Evolutionary conservation across 1,140 invertebrate species (phyloP).

Genomic region (Drosophila triauraria): DNA sequence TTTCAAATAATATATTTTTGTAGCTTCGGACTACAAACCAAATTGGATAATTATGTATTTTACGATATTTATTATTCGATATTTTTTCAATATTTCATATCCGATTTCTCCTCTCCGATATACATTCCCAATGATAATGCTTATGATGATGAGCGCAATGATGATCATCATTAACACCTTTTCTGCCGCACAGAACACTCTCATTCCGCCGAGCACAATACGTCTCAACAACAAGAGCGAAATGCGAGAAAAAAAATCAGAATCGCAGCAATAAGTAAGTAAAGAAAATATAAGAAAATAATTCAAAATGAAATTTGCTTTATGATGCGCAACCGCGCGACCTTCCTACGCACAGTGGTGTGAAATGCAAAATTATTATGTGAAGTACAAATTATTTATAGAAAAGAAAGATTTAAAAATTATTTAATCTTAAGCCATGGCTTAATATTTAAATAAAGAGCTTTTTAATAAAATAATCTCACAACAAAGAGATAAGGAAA

Average conservation of each 20-base stretch:
- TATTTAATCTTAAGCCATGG: too few species aligned
- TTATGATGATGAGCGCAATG: conserved; percentile 73
- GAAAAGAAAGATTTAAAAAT: too few species aligned
- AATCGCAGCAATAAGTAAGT: conserved; percentile 34
- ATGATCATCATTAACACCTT: conserved; percentile 84
- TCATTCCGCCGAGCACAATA: conserved; percentile 56
- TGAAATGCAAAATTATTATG: not conserved
- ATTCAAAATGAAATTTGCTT: conserved; percentile 85
- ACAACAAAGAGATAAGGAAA: too few species aligned
- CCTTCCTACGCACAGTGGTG: conserved; percentile 67
- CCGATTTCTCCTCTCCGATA: too few species aligned
- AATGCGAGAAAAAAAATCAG: conserved; percentile 27
- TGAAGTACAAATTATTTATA: not conserved
- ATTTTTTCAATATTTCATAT: not conserved
- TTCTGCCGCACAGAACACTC: conserved; percentile 71
- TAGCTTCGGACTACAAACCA: not conserved
- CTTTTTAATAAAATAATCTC: too few species aligned
- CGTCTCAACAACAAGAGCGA: conserved; percentile 62
- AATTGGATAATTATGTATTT: too few species aligned
- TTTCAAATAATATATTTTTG: too few species aligned
- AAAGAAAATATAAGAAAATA: conserved; percentile 80
- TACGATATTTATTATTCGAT: not conserved
- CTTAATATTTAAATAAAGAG: too few species aligned
- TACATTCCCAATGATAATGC: conserved; percentile 4
- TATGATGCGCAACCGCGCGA: conserved; percentile 83